These are phyloP conservation scores for Drosophila nigrodunni DNA, from an alignment of 1,140 invertebrate genomes.

Conservation along the genomic window DNA sequence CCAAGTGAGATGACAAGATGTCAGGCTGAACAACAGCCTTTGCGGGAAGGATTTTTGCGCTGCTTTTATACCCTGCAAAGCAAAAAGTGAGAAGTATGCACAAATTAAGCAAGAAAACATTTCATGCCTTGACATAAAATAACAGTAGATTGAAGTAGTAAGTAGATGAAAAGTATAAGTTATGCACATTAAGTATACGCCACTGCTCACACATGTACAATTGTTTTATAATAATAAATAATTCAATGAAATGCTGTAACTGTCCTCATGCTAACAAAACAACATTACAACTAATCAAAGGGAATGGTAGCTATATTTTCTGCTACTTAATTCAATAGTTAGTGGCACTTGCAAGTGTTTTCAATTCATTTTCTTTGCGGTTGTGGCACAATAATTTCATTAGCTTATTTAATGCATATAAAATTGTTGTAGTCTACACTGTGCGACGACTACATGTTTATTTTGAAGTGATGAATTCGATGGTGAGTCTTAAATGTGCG, in stretches of 20 bases:
- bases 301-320: no score
- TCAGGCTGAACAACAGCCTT: constrained; percentile 33
- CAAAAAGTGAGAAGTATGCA: neutral
- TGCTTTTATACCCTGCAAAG: constrained; percentile 3
- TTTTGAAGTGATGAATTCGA: constrained; percentile 60
- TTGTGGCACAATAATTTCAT: constrained; percentile 62
- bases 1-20: constrained; percentile 42
- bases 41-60: constrained; percentile 22
- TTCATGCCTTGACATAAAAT: neutral
- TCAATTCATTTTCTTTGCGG: constrained; percentile 55
- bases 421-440: constrained; percentile 8
- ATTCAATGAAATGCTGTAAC: neutral
- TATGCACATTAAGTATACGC: constrained; percentile 1
- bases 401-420: constrained; percentile 65
- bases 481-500: constrained; percentile 33
- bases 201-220: no score
- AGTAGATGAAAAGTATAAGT: no score
- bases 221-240: neutral
- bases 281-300: no score
- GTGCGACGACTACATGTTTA: constrained; percentile 8
- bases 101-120: neutral
- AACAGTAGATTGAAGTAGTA: neutral
- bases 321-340: neutral
- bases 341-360: constrained; percentile 3
- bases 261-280: no score